Evolutionary conservation across 2,888 invertebrate species (phyloP).

Genomic region (Abscondita cerata): DNA sequence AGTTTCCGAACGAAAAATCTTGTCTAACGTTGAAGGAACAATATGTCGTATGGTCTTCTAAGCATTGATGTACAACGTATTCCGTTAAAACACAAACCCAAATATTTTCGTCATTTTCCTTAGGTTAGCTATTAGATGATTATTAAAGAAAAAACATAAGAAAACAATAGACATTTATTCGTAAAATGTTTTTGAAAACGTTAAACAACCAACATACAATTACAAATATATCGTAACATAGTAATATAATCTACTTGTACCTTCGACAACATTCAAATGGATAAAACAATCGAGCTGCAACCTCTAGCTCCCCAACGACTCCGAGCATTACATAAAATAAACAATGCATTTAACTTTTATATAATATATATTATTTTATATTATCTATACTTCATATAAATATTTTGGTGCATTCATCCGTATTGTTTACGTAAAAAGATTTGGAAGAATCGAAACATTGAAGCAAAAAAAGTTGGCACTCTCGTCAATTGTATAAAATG

Average conservation of each 20-base stretch:
- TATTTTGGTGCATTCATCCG: constrained; percentile 23
- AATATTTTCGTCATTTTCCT: too few species aligned
- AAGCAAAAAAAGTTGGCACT: too few species aligned
- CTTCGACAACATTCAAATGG: constrained; percentile 24
- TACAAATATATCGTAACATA: constrained; percentile 27
- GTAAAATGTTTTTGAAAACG: constrained; percentile 33
- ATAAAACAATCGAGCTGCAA: too few species aligned
- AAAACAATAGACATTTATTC: constrained; percentile 28
- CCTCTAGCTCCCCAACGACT: too few species aligned
- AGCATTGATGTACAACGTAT: too few species aligned
- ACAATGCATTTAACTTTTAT: constrained; percentile 11
- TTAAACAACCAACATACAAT: constrained; percentile 33
- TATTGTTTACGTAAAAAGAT: constrained; percentile 16
- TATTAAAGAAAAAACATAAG: too few species aligned
- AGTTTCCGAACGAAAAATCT: too few species aligned
- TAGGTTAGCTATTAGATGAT: too few species aligned
- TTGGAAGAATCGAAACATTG: constrained; percentile 19
- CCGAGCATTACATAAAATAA: constrained; percentile 19
- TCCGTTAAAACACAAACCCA: too few species aligned
- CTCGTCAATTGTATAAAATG: not conserved
- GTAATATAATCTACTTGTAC: constrained; percentile 24
- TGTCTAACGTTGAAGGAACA: too few species aligned
- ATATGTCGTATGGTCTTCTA: too few species aligned
- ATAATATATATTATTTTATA: not conserved
- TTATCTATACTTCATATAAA: constrained; percentile 16